These are phyloP conservation scores for Boloria euphrosyne DNA, from an alignment of 2,888 invertebrate genomes.

Conservation along the genomic window DNA sequence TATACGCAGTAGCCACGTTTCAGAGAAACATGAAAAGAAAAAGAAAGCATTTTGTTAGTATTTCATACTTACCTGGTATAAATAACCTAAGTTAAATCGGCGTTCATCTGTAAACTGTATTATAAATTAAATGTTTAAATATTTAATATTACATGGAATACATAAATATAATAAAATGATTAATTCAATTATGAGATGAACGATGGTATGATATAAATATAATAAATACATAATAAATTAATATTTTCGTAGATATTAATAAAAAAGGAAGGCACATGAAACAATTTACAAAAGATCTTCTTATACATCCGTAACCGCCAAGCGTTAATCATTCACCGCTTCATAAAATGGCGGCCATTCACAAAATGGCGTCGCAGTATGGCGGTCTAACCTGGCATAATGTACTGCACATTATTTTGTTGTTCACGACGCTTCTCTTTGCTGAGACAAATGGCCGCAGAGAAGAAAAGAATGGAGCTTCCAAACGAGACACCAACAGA, in stretches of 20 bases:
- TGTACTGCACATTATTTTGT: conserved; percentile 91
- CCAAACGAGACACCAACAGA: conserved; percentile 89
- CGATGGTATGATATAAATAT: conserved; percentile 2
- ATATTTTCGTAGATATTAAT: background rate
- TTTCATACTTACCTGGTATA: conserved; percentile 59
- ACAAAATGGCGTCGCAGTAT: conserved; percentile 60
- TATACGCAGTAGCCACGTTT: conserved; percentile 76
- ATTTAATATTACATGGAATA: conserved; percentile 14
- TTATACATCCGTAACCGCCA: conserved; percentile 57
- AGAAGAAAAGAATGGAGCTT: conserved; percentile 89
- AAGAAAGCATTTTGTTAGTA: conserved; percentile 81
- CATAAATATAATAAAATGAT: conserved; percentile 12
- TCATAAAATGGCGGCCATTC: conserved; percentile 42
- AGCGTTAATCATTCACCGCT: conserved; percentile 61
- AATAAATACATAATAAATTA: conserved; percentile 3
- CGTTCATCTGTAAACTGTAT: conserved; percentile 23
- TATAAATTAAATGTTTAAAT: conserved; percentile 10
- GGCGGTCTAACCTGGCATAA: conserved; percentile 91
- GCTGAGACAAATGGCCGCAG: conserved; percentile 89
- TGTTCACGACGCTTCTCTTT: conserved; percentile 89
- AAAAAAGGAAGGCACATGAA: conserved; percentile 28
- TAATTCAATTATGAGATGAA: conserved; percentile 2
- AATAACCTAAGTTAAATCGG: conserved; percentile 49
- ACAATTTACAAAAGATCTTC: conserved; percentile 32
- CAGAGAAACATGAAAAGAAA: conserved; percentile 83